Conservation (phyloP, 2,113 vertebrate genomes). For the Casuarius casuarius region DNA sequence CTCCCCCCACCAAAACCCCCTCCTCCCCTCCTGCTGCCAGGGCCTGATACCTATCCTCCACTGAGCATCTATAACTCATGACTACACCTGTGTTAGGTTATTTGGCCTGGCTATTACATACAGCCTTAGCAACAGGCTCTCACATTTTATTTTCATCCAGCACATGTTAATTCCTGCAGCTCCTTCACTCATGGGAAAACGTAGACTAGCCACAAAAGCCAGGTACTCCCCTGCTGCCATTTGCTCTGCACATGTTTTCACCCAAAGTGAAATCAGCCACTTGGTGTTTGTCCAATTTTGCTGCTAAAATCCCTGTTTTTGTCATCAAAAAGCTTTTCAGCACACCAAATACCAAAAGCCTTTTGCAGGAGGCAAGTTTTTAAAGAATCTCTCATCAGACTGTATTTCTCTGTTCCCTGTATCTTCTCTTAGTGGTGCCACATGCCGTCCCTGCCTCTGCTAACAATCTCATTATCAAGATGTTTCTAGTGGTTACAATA, state of each 20-base stretch:
- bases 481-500: background rate
- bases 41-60: rapidly evolving
- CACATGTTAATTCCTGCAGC: background rate
- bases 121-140: background rate
- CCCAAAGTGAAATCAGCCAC: background rate
- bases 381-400: background rate
- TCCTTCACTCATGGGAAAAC: background rate
- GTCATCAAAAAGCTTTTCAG: background rate
- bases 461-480: background rate
- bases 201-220: background rate
- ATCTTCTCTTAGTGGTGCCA: background rate
- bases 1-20: background rate
- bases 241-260: background rate
- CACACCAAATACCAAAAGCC: background rate
- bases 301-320: background rate
- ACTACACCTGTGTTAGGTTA: rapidly evolving
- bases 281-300: background rate
- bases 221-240: background rate
- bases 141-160: background rate
- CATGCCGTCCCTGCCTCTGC: background rate
- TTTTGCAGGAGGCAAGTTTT: background rate
- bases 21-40: background rate
- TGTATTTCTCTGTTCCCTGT: background rate
- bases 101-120: background rate
- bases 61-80: background rate